phyloP scores from a whole-genome alignment of 2,888 invertebrate genomes.

The Thalpophila matura region DNA sequence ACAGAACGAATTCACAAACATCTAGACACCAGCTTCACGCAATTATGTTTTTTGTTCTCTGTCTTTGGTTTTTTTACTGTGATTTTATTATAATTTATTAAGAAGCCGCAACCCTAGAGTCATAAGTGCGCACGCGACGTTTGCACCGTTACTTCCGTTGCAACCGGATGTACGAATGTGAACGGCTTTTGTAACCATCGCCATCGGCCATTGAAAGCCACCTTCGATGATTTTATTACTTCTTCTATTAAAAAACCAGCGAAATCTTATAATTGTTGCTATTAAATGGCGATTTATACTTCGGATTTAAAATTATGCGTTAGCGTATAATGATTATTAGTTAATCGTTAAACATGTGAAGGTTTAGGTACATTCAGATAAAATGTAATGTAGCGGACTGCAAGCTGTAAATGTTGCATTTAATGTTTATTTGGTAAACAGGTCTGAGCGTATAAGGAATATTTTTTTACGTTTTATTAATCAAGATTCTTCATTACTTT shows the following conservation, averaged over 20 bases:
- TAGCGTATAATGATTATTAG: constrained; percentile 1
- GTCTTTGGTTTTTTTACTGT: neutral
- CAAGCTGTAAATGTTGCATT: constrained; percentile 23
- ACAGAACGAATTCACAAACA: too few relatives aligned
- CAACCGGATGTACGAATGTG: constrained; percentile 70
- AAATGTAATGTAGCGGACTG: constrained; percentile 10
- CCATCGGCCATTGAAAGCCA: constrained; percentile 38
- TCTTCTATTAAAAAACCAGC: constrained; percentile 15
- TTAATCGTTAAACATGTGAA: constrained; percentile 12
- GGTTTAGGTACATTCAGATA: constrained; percentile 23
- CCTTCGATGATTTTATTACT: constrained; percentile 28
- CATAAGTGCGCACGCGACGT: constrained; percentile 73
- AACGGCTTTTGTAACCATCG: constrained; percentile 58
- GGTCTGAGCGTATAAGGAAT: constrained; percentile 1
- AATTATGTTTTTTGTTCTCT: neutral
- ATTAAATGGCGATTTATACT: constrained; percentile 10
- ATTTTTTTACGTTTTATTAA: constrained; percentile 10
- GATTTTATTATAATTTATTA: neutral
- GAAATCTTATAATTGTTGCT: constrained; percentile 11
- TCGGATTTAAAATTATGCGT: neutral
- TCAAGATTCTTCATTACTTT: constrained; percentile 9
- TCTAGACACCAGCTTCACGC: too few relatives aligned
- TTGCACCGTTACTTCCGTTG: constrained; percentile 82
- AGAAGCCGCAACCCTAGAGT: constrained; percentile 42
- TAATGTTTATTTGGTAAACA: constrained; percentile 18